Evolutionary conservation across 1,140 invertebrate genomes (phyloP), one percentile per base, ranked within the genome.

Genomic region (Laupala kohalensis): DNA sequence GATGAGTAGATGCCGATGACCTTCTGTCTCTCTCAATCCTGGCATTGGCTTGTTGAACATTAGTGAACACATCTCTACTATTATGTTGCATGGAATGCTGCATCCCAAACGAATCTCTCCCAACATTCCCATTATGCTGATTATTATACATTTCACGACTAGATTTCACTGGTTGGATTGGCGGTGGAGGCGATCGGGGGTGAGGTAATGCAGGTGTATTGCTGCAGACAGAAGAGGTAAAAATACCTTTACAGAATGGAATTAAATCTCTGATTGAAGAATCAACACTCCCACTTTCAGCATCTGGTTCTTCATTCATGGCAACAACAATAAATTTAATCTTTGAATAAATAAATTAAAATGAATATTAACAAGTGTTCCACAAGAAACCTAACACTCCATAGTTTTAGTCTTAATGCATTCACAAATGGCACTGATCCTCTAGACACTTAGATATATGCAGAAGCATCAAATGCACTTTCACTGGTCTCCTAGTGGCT

Each of bases 1-100:
- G 84, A 74, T 88, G 85, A 4, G 89, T 90, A 0, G 88, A 90
- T 0, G 85, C 83, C n/a, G 90, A 92, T 67, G 88, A 88, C 75
- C 89, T 86, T 75, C 90, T 85, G 74, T 92, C 90, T 0, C 87
- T 82, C 76, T 92, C 71, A 25, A 72, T 53, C 30, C 67, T 30
- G 29, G 37, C 6, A 5, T 53, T 53, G 12, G 27, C 63, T 64
- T 66, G 64, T 3, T 66, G 64, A 9, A 66, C 64, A 30, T 66
- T 71, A 23, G 53, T 66, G 29, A 65, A 71, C 63, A 65, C 27
- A 64, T 71, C 70, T 3, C 25, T 62, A 23, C 63, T 66, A 26
- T 88, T 74, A 4, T 53, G 37, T 86, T 85, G 75, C 88, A 89
- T 2, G 88, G 65, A 5, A 25, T 66, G 65, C 24, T 66, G 65